Percentiles rank a stretch among this genome's conserved stretches.
These are phyloP conservation scores for Trisateles emortualis DNA, from an alignment of 2,888 invertebrate genomes.

Conservation along the genomic window DNA sequence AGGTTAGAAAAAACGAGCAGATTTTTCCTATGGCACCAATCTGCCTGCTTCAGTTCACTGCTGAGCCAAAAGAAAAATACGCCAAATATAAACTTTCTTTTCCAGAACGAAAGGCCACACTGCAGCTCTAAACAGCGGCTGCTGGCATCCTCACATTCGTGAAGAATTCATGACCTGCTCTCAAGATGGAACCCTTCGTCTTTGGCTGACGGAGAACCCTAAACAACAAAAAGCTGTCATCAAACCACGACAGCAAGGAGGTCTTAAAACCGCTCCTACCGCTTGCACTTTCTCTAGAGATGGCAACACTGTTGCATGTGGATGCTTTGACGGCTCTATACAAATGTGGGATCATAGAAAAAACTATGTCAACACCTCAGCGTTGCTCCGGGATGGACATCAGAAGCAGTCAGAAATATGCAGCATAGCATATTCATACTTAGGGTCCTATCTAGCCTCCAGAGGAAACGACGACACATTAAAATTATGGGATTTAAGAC, in stretches of 20 bases:
- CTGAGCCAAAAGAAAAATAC: too few relatives aligned
- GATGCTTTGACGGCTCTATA: constrained; percentile 97
- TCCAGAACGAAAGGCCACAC: constrained; percentile 96
- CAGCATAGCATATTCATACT: constrained; percentile 95
- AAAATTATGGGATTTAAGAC: constrained; percentile 97
- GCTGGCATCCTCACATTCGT: constrained; percentile 96
- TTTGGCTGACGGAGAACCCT: constrained; percentile 95
- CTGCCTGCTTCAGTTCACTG: too few relatives aligned
- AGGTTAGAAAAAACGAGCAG: too few relatives aligned
- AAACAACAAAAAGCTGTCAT: constrained; percentile 93
- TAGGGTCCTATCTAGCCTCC: constrained; percentile 92
- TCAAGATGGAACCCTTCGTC: constrained; percentile 96
- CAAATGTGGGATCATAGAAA: constrained; percentile 99
- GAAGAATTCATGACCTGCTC: constrained; percentile 98
- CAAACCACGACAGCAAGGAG: constrained; percentile 95
- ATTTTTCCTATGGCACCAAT: too few relatives aligned
- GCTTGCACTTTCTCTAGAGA: constrained; percentile 94
- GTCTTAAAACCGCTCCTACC: constrained; percentile 94
- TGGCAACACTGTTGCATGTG: constrained; percentile 95
- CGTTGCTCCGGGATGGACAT: constrained; percentile 93
- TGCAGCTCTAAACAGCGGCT: constrained; percentile 95
- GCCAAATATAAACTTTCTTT: constrained; percentile 12
- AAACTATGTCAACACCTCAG: constrained; percentile 95
- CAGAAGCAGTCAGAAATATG: constrained; percentile 93
- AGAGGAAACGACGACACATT: constrained; percentile 97